Evolutionary conservation across 2,113 vertebrate genomes (phyloP).

Genomic region (Anoura caudifer): DNA sequence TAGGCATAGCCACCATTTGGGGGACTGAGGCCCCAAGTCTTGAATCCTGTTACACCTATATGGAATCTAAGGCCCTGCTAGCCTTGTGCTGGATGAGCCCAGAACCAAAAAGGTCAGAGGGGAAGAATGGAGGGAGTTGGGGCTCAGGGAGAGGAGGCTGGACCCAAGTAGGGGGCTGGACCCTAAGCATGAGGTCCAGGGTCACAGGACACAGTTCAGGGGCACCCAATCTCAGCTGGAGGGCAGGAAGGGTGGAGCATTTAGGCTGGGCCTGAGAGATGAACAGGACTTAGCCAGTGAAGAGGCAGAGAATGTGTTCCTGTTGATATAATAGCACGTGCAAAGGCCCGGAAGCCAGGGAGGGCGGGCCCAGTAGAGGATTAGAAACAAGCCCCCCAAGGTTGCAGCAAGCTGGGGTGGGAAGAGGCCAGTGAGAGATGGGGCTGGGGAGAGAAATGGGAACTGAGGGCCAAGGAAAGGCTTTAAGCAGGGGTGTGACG

Average conservation of each 20-base stretch:
- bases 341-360: not conserved
- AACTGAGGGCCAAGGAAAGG: not conserved
- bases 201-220: not conserved
- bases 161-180: not conserved
- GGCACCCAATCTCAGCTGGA: not conserved
- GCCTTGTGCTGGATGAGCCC: not conserved
- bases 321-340: too few species aligned
- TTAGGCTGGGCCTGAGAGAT: not conserved
- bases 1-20: not conserved
- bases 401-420: not conserved
- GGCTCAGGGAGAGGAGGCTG: not conserved
- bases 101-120: not conserved
- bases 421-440: not conserved
- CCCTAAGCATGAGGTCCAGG: not conserved
- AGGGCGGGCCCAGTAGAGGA: fast-evolving
- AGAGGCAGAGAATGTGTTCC: not conserved
- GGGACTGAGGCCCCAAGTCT: not conserved
- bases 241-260: not conserved
- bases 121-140: too few species aligned
- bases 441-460: not conserved
- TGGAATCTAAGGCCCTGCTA: not conserved
- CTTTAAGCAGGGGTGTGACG: not conserved
- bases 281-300: not conserved
- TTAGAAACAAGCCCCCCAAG: not conserved
- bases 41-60: not conserved